A percentile compares a stretch with the other conserved stretches of the same genome.
phyloP scores from a whole-genome alignment of 1,140 invertebrate genomes.

The Pseudomyrmex pallidus region DNA sequence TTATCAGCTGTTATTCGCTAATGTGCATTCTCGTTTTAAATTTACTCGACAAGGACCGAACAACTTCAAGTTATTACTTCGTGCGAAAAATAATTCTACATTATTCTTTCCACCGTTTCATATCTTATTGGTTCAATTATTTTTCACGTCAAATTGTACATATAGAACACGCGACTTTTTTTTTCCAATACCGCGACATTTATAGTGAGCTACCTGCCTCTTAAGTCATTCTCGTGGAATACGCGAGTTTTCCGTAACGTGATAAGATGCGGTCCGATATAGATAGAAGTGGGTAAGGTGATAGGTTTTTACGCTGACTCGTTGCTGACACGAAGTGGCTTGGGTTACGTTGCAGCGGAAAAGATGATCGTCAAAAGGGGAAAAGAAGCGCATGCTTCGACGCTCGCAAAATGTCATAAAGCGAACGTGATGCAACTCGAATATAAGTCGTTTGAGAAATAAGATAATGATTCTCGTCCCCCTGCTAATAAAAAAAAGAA shows the following conservation, averaged over 20 bases:
- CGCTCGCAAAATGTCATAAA: slow-evolving; percentile 47
- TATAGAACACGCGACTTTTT: background rate
- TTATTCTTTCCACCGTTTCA: too few relatives aligned
- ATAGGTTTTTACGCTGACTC: slow-evolving; percentile 63
- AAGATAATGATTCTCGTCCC: background rate
- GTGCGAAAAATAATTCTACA: background rate
- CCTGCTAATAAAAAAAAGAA: background rate
- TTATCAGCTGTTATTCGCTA: too few relatives aligned
- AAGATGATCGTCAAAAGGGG: slow-evolving; percentile 54
- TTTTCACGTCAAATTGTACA: background rate
- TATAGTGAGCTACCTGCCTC: background rate
- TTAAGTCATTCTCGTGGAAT: slow-evolving; percentile 6
- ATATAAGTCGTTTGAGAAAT: slow-evolving; percentile 12
- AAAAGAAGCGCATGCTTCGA: slow-evolving; percentile 37
- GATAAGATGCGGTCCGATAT: slow-evolving; percentile 49
- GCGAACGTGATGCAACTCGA: slow-evolving; percentile 51
- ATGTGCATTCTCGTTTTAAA: too few relatives aligned
- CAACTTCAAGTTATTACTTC: too few relatives aligned
- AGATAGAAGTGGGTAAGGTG: slow-evolving; percentile 56
- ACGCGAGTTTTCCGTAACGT: slow-evolving; percentile 33
- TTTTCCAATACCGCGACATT: background rate
- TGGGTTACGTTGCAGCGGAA: slow-evolving; percentile 52
- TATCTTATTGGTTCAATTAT: background rate
- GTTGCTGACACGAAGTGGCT: slow-evolving; percentile 56
- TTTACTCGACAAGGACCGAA: too few relatives aligned